Evolutionary conservation across 2,888 invertebrate genomes (phyloP).

Genomic region (Napeogenes sylphis): DNA sequence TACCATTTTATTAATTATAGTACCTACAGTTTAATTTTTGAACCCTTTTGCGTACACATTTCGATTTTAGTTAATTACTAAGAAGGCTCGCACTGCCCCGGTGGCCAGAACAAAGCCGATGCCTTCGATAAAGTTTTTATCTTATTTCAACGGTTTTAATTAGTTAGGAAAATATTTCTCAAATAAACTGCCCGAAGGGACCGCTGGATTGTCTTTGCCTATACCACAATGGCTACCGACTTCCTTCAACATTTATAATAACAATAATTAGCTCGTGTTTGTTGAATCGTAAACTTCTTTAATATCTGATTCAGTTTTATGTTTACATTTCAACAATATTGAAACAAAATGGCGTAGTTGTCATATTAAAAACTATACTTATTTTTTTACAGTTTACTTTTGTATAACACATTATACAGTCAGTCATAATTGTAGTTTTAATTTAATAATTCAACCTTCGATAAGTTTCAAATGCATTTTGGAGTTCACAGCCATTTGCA

Average conservation of each 20-base stretch:
- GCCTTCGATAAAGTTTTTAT: constrained; percentile 75
- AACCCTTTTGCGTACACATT: constrained; percentile 12
- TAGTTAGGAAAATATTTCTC: constrained; percentile 77
- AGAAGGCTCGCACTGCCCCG: constrained; percentile 50
- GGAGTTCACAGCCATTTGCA: too few relatives aligned
- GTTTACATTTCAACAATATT: background rate
- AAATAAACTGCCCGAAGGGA: constrained; percentile 64
- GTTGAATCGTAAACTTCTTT: constrained; percentile 38
- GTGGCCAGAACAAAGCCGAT: constrained; percentile 75
- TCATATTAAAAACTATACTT: too few relatives aligned
- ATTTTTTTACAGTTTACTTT: too few relatives aligned
- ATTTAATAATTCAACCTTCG: too few relatives aligned
- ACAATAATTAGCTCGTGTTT: constrained; percentile 55
- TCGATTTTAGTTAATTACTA: constrained; percentile 71
- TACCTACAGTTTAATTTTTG: constrained; percentile 12
- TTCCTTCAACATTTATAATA: constrained; percentile 59
- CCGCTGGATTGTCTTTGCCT: constrained; percentile 64
- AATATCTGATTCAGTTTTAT: background rate
- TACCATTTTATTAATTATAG: background rate
- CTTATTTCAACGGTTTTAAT: constrained; percentile 77
- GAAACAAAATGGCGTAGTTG: background rate
- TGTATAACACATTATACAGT: too few relatives aligned
- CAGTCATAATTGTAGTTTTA: too few relatives aligned
- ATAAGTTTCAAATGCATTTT: too few relatives aligned
- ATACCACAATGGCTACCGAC: constrained; percentile 63